phyloP scores from a whole-genome alignment of 1,140 invertebrate genomes.

The Globodera ellingtonae region DNA sequence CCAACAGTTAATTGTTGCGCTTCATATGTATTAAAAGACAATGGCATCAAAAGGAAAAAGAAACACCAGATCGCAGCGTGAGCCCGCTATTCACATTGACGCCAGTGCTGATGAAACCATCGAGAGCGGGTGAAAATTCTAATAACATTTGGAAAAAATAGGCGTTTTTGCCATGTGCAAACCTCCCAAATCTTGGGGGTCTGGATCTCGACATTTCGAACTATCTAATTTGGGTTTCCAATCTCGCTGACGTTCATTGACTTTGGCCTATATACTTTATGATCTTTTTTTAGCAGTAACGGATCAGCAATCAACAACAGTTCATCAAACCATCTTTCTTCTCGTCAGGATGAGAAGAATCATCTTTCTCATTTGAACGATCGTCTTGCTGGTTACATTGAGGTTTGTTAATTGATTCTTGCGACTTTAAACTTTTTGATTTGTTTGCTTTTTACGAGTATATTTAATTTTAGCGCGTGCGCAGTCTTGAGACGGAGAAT shows the following conservation, averaged over 20 bases:
- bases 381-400: constrained; percentile 52
- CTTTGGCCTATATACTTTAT: no score
- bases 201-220: no score
- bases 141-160: background rate
- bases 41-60: constrained; percentile 27
- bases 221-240: no score
- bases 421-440: background rate
- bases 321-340: constrained; percentile 20
- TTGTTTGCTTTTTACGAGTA: background rate
- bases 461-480: constrained; percentile 42
- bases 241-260: no score
- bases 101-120: constrained; percentile 34
- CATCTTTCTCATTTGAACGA: constrained; percentile 50
- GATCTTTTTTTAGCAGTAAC: constrained; percentile 6
- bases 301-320: constrained; percentile 4
- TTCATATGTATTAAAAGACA: background rate
- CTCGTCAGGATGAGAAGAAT: constrained; percentile 46
- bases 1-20: background rate
- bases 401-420: constrained; percentile 26
- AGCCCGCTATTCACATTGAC: constrained; percentile 22
- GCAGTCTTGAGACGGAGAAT: constrained; percentile 48
- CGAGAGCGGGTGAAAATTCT: constrained; percentile 14
- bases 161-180: no score
- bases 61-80: constrained; percentile 10
- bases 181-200: no score